Evolutionary conservation across 1,140 invertebrate genomes (phyloP).

Genomic region (Phenacoccus solenopsis): DNA sequence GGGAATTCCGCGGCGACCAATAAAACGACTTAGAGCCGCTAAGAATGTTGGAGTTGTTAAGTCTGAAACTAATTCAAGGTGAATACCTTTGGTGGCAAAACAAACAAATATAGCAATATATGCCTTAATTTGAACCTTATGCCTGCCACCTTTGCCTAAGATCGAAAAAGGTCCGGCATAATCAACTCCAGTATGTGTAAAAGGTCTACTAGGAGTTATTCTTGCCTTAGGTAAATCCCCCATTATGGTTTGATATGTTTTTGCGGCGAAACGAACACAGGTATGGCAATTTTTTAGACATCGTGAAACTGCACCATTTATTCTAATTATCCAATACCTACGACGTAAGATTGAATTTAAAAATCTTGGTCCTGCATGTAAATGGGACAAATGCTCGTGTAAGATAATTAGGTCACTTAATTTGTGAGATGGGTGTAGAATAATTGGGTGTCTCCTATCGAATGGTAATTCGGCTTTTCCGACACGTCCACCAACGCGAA

Average conservation of each 20-base stretch:
- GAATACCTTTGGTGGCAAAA: conserved; percentile 27
- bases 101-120: conserved; percentile 29
- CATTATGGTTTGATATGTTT: conserved; percentile 21
- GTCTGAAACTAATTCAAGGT: conserved; percentile 28
- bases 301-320: not conserved
- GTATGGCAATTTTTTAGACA: conserved; percentile 19
- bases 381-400: conserved; percentile 28
- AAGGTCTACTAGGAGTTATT: conserved; percentile 21
- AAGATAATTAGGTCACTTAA: too few species aligned
- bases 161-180: conserved; percentile 26
- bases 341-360: conserved; percentile 18
- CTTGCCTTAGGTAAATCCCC: conserved; percentile 23
- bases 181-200: conserved; percentile 25
- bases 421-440: too few species aligned
- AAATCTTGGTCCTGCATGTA: conserved; percentile 30
- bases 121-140: not conserved
- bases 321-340: conserved; percentile 20
- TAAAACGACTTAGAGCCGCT: conserved; percentile 27
- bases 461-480: too few species aligned
- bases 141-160: not conserved
- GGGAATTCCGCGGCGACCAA: conserved; percentile 23
- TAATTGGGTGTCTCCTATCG: too few species aligned
- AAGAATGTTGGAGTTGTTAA: conserved; percentile 27
- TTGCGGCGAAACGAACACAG: conserved; percentile 20
- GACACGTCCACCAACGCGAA: too few species aligned